A percentile compares a stretch with the other conserved stretches of the same genome.
phyloP scores from a whole-genome alignment of 2,113 vertebrate species.

The Vidua chalybeata region DNA sequence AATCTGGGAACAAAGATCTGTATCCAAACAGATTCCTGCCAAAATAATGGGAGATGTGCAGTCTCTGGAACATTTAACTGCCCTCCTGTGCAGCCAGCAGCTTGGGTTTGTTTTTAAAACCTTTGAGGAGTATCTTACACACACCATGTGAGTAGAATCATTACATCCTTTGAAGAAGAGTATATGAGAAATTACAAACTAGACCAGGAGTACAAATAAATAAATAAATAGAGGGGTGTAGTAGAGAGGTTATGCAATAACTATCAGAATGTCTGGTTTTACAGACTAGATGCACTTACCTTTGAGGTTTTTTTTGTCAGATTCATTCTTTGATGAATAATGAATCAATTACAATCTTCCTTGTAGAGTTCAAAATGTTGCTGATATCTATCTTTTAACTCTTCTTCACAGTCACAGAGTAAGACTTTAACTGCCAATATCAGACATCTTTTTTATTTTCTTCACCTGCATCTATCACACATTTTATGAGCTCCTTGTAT shows the following conservation, averaged over 20 bases:
- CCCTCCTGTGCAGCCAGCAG: not conserved
- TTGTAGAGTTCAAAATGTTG: not conserved
- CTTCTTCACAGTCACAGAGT: not conserved
- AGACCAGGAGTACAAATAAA: not conserved
- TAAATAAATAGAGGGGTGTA: not conserved
- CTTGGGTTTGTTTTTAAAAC: not conserved
- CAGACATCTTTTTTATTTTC: not conserved
- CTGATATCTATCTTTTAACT: not conserved
- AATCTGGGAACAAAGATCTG: not conserved
- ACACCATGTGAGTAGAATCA: not conserved
- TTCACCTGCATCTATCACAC: not conserved
- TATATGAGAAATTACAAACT: not conserved
- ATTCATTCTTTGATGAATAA: conserved; percentile 45
- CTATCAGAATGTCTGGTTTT: not conserved
- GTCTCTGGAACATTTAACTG: not conserved
- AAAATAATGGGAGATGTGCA: not conserved
- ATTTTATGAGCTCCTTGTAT: not conserved
- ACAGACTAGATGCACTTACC: not conserved
- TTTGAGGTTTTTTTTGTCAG: not conserved
- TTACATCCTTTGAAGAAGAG: not conserved
- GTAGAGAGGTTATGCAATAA: not conserved
- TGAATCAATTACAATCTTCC: not conserved
- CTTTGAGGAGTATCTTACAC: not conserved
- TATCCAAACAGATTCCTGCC: not conserved
- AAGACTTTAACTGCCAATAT: not conserved